Evolutionary conservation across 1,140 invertebrate species (phyloP).

Genomic region (Oncopeltus fasciatus): DNA sequence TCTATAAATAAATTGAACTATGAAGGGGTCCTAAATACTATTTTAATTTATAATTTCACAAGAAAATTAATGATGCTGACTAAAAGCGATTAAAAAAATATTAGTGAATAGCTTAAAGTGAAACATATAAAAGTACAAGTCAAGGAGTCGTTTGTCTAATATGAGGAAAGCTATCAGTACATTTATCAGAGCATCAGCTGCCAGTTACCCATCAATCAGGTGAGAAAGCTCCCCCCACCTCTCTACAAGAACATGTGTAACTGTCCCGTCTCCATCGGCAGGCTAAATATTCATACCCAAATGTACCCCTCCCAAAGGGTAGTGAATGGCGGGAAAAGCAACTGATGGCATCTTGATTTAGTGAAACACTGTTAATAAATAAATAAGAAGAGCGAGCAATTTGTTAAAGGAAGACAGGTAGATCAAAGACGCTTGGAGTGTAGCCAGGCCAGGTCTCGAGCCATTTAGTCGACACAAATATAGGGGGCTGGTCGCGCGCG

Average conservation of each 20-base stretch:
- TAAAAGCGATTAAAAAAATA: too few relatives aligned
- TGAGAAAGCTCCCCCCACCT: neutral
- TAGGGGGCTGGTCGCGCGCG: neutral
- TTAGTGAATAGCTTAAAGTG: too few relatives aligned
- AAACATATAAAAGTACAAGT: too few relatives aligned
- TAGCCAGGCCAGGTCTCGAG: neutral
- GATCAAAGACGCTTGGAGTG: neutral
- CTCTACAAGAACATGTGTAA: neutral
- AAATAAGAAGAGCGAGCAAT: slow-evolving; percentile 3
- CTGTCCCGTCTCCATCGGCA: neutral
- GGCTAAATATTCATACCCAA: neutral
- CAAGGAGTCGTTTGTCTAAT: too few relatives aligned
- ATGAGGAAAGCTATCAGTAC: neutral
- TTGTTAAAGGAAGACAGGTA: slow-evolving; percentile 2
- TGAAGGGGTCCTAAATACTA: too few relatives aligned
- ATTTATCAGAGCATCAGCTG: neutral
- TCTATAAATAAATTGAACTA: too few relatives aligned
- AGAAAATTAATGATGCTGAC: too few relatives aligned
- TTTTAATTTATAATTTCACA: too few relatives aligned
- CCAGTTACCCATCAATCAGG: too few relatives aligned
- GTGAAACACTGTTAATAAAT: slow-evolving; percentile 10
- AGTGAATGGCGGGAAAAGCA: slow-evolving; percentile 1
- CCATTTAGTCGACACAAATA: slow-evolving; percentile 4
- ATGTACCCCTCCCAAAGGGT: neutral
- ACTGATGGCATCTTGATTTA: slow-evolving; percentile 8